Evolutionary conservation across 2,797 vertebrate genomes (phyloP).

Genomic region (Hippopotamyrus pictus): DNA sequence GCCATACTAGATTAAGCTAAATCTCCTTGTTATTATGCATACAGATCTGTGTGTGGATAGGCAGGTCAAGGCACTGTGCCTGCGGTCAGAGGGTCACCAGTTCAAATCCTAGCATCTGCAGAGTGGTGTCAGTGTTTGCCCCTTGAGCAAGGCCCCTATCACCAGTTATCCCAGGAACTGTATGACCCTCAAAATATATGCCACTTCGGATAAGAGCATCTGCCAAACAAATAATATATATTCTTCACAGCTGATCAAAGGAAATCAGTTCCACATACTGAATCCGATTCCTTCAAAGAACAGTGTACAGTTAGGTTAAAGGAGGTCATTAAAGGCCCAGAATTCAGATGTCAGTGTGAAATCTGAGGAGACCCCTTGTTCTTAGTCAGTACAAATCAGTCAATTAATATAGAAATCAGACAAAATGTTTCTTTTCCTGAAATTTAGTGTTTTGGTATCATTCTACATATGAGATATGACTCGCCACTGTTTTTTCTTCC

Average conservation of each 20-base stretch:
- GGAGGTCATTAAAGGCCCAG: neutral
- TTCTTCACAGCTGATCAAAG: neutral
- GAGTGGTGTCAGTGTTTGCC: neutral
- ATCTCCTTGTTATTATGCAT: neutral
- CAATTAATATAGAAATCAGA: neutral
- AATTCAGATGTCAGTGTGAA: neutral
- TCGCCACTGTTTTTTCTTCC: neutral
- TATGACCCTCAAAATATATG: neutral
- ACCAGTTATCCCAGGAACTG: neutral
- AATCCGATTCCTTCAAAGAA: neutral
- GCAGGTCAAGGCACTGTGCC: neutral
- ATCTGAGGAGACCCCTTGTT: neutral
- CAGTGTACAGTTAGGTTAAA: neutral
- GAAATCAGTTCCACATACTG: neutral
- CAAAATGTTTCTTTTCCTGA: neutral
- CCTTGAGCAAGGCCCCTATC: neutral
- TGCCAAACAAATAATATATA: neutral
- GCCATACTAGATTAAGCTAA: neutral
- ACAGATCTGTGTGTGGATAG: neutral
- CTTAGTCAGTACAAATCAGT: neutral
- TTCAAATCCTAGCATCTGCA: neutral
- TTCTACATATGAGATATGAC: neutral
- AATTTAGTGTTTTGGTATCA: neutral
- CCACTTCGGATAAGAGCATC: neutral
- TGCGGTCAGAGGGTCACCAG: neutral